Base-by-base conservation (phyloP, 2,797 vertebrate genomes). In the Aplochiton taeniatus region DNA sequence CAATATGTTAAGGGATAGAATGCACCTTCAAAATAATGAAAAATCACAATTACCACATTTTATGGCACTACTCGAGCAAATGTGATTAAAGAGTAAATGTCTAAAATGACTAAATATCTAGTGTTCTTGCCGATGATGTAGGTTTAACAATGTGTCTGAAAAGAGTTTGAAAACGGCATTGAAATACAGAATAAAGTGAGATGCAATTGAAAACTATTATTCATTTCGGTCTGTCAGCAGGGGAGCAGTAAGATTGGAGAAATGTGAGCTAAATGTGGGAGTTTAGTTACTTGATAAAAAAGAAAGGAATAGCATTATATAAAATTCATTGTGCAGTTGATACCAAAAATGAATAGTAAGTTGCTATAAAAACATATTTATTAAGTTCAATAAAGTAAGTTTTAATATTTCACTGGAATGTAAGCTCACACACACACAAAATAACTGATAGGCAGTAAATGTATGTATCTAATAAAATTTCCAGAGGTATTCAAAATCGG, bases 401-500 rank as follows among this genome's bases (percentile, higher is more conserved):
- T 0, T 17, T 51, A 41, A 68, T 66, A 58, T 69, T 69, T 31
- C 31, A 31, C 31, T n/a, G n/a, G 31, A 68, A 49, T 59, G 18
- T 42, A 13, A 66, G n/a, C n/a, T n/a, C n/a, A 59, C 31, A 31
- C 31, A 31, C 31, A 31, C 2, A 31, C 5, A 2, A 31, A 13
- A 41, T 55, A 60, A 58, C 11, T 31, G 55, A 31, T 61, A 58
- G 49, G 14, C 51, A 46, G 31, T 31, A 31, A 31, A 31, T 31
- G 31, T 31, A 12, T 14, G 45, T 11, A 52, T 43, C 31, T 17
- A 51, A n/a, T 62, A 47, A n/a, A 43, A 48, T 75, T 55, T 57
- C 69, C 49, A 31, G 75, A 70, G 66, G 66, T 66, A 70, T 76
- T 72, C 48, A 67, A 49, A 69, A 74, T 76, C 69, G 68, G 60